Evolutionary conservation across 2,797 vertebrate species (phyloP).

Genomic region (Sebastes taczanowskii): DNA sequence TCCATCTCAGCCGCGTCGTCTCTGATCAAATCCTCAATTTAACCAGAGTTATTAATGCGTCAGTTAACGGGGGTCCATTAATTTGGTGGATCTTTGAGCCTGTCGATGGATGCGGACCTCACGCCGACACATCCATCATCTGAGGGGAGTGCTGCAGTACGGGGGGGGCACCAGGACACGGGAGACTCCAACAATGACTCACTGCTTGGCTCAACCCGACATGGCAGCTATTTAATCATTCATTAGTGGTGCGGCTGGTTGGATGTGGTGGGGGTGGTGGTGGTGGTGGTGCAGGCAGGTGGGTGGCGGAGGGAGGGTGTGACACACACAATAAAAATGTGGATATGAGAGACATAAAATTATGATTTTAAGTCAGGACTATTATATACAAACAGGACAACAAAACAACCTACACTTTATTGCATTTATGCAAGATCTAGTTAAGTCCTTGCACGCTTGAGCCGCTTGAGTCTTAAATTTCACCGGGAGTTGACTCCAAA

Average conservation of each 20-base stretch:
- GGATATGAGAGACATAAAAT: background rate
- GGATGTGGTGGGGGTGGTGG: background rate
- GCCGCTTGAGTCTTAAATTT: background rate
- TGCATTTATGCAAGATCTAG: background rate
- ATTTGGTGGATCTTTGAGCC: constrained; percentile 59
- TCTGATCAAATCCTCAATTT: constrained; percentile 42
- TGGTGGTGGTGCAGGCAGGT: constrained; percentile 9
- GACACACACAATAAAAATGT: background rate
- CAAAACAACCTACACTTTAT: background rate
- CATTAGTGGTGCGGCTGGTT: constrained; percentile 40
- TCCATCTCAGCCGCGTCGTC: constrained; percentile 11
- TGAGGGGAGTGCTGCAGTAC: background rate
- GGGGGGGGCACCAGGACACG: constrained; percentile 45
- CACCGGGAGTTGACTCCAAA: background rate
- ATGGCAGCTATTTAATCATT: constrained; percentile 70
- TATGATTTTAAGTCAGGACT: background rate
- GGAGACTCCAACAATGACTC: constrained; percentile 68
- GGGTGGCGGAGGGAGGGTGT: constrained; percentile 15
- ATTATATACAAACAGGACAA: background rate
- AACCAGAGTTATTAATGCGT: constrained; percentile 59
- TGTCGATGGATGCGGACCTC: constrained; percentile 40
- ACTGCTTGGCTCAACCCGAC: constrained; percentile 56
- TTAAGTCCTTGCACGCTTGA: background rate
- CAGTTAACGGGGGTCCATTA: constrained; percentile 58
- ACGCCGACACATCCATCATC: constrained; percentile 71